Evolutionary conservation across 2,113 vertebrate species (phyloP), one percentile per base, ranked within the genome.

Genomic region (Dicrurus megarhynchus): DNA sequence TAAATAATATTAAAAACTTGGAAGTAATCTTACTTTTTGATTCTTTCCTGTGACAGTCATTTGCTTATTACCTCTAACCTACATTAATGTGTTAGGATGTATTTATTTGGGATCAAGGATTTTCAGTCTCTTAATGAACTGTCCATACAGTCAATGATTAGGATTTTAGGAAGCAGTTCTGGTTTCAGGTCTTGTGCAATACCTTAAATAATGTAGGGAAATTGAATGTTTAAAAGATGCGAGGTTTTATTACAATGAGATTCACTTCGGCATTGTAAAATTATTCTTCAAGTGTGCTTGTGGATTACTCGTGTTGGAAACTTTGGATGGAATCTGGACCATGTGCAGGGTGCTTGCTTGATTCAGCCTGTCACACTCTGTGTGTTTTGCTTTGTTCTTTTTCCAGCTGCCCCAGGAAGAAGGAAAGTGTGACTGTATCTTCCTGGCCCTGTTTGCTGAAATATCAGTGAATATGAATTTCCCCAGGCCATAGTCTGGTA

Each of bases 301-400:
- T 59, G 85, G 37, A 18, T 47, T 78, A 1, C 78, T 70, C 17
- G 16, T 67, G 59, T 55, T 78, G 55, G 85, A 90, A 82, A 52
- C 82, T 59, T 63, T 8, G 37, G 21, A 5, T 82, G 56, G 65
- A 37, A 87, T 39, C 47, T 35, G 82, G 56, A 18, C 13, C 13
- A 0, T 24, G 44, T 13, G 37, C 0, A 1, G 47, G 76, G 60
- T 70, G n/a, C 73, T 81, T 1, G 0, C 39, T 42, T 52, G 16
- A 27, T 35, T 90, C 71, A 65, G 15, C n/a, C n/a, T 55, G n/a
- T 52, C 35, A 3, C 14, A 3, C 49, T 17, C 27, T 3, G 3
- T n/a, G 19, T 28, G 46, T 47, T 87, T 35, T 49, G 42, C 10
- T 1, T 56, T 21, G 78, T 28, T 73, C 27, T 47, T 81, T 46